These are phyloP conservation scores for Poeciliopsis turrubarensis DNA, from an alignment of 2,113 vertebrate species.

Conservation along the genomic window DNA sequence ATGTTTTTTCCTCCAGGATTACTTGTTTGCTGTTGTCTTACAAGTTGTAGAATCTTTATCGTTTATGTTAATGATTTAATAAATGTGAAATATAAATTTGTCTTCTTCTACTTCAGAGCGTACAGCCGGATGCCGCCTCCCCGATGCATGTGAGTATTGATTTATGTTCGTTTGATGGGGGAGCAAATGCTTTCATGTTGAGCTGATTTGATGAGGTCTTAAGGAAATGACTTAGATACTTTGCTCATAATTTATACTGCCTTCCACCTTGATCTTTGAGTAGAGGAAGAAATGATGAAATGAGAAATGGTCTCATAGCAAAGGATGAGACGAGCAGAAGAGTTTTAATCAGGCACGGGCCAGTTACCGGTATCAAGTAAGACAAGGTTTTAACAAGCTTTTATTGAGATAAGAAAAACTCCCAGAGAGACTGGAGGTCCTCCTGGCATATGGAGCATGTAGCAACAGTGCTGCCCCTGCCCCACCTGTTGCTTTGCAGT, in stretches of 20 bases:
- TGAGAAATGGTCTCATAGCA: neutral
- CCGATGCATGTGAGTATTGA: conserved; percentile 89
- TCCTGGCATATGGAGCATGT: neutral
- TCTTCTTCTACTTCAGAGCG: conserved; percentile 78
- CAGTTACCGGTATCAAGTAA: neutral
- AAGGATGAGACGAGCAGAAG: neutral
- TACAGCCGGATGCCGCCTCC: conserved; percentile 90
- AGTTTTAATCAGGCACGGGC: neutral
- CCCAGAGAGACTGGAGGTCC: neutral
- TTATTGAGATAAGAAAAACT: neutral
- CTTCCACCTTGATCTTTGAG: neutral
- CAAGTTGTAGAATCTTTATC: neutral
- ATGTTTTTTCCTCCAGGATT: neutral
- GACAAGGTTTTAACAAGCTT: neutral
- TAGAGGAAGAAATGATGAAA: neutral
- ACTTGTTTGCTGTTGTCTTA: neutral
- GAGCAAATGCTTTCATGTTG: neutral
- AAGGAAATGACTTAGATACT: neutral
- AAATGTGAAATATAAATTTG: neutral
- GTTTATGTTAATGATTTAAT: neutral
- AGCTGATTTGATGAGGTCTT: neutral
- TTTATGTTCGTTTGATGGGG: neutral
- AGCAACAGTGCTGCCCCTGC: no score
- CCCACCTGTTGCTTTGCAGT: no score
- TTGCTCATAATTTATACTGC: neutral